Evolutionary conservation across 2,888 invertebrate genomes (phyloP).

Genomic region (Synanthedon andrenaeformis): DNA sequence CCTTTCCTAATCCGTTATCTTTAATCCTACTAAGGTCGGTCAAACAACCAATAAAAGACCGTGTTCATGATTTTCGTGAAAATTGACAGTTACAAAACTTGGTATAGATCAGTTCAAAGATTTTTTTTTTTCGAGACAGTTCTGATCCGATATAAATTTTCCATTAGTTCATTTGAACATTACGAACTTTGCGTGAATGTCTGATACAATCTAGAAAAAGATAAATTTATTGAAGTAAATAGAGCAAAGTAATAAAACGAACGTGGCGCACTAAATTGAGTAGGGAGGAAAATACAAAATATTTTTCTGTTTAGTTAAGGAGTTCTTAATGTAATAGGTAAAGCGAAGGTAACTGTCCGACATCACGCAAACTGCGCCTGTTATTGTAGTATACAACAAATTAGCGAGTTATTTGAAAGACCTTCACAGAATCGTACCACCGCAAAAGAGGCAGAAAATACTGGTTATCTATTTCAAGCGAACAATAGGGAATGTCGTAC

Average conservation of each 20-base stretch:
- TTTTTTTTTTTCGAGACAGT: too few relatives aligned
- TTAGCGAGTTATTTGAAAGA: constrained; percentile 22
- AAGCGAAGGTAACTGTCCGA: background rate
- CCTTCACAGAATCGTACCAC: constrained; percentile 19
- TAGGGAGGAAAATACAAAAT: background rate
- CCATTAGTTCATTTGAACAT: too few relatives aligned
- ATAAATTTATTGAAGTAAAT: background rate
- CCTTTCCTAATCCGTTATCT: too few relatives aligned
- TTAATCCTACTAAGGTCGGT: too few relatives aligned
- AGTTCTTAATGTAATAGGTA: background rate
- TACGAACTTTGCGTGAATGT: too few relatives aligned
- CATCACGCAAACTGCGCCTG: background rate
- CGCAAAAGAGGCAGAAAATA: constrained; percentile 17
- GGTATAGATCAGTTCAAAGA: too few relatives aligned
- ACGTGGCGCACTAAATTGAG: background rate
- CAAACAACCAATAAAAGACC: too few relatives aligned
- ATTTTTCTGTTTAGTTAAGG: background rate
- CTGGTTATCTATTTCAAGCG: constrained; percentile 24
- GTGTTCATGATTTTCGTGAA: too few relatives aligned
- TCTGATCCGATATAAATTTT: too few relatives aligned
- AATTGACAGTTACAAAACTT: too few relatives aligned
- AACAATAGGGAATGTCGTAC: constrained; percentile 27
- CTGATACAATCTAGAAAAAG: background rate
- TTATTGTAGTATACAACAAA: constrained; percentile 5
- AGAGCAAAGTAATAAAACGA: background rate